Conservation (phyloP, 2,888 invertebrate species). For the Nycteola revayana region DNA sequence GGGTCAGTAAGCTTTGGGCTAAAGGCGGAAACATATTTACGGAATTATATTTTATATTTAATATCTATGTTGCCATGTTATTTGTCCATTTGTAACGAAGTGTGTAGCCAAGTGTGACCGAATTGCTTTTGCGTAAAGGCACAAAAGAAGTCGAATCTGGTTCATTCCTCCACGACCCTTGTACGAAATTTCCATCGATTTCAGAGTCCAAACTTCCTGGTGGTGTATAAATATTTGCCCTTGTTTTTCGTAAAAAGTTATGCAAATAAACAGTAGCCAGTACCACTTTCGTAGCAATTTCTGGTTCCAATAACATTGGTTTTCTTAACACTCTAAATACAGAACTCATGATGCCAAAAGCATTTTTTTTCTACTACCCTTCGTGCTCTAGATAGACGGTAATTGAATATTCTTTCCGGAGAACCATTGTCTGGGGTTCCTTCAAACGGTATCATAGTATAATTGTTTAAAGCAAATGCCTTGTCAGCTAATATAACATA, state of each 20-base stretch:
- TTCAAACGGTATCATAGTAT: constrained; percentile 21
- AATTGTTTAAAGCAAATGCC: constrained; percentile 8
- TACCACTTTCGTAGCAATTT: constrained; percentile 19
- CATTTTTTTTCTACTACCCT: constrained; percentile 26
- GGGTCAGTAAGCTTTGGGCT: neutral
- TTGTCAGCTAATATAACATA: neutral
- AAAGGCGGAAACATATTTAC: no score
- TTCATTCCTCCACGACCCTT: constrained; percentile 28
- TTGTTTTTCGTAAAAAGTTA: constrained; percentile 28
- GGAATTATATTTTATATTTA: constrained; percentile 3
- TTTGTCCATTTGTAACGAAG: constrained; percentile 22
- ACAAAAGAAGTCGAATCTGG: constrained; percentile 12
- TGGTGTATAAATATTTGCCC: constrained; percentile 14
- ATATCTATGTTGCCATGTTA: constrained; percentile 26
- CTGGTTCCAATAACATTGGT: constrained; percentile 24
- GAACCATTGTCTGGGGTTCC: constrained; percentile 14
- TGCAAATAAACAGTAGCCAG: constrained; percentile 25
- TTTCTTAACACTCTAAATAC: constrained; percentile 11
- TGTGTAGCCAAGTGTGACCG: constrained; percentile 24
- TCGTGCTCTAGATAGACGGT: constrained; percentile 24
- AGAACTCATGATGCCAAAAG: constrained; percentile 11
- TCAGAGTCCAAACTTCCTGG: constrained; percentile 21
- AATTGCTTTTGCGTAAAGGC: constrained; percentile 22
- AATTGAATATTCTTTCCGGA: constrained; percentile 29
- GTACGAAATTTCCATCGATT: constrained; percentile 13